Evolutionary conservation across 2,797 vertebrate species (phyloP).

Genomic region (Varecia variegata): DNA sequence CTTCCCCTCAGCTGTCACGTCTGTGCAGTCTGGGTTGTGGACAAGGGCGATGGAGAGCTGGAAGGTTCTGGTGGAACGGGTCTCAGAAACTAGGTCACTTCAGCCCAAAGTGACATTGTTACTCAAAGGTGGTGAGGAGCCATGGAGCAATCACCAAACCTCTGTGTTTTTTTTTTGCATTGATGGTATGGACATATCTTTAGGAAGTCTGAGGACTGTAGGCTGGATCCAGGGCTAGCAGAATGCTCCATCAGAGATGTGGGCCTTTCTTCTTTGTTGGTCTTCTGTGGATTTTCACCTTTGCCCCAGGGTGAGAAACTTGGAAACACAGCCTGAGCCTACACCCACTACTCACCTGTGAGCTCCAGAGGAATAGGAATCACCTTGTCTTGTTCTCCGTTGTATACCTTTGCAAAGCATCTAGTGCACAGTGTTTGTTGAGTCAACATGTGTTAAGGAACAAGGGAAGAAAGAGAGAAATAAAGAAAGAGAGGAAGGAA

Average conservation of each 20-base stretch:
- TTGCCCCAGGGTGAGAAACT: neutral
- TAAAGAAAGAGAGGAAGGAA: neutral
- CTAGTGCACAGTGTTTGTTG: neutral
- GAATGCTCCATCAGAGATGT: neutral
- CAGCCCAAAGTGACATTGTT: neutral
- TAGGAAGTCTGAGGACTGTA: neutral
- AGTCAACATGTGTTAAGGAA: neutral
- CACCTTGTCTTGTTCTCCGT: neutral
- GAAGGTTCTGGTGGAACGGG: constrained; percentile 1
- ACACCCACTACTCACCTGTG: neutral
- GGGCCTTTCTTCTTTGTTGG: neutral
- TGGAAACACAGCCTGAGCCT: neutral
- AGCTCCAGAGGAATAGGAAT: neutral
- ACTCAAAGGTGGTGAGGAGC: neutral
- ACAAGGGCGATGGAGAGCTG: constrained; percentile 8
- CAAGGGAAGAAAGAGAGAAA: neutral
- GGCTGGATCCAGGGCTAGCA: neutral
- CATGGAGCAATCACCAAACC: neutral
- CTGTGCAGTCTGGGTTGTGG: neutral
- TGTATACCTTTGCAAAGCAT: neutral
- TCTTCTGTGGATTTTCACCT: neutral
- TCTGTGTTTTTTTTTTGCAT: neutral
- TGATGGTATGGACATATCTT: neutral
- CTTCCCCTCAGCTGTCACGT: neutral
- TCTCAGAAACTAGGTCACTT: constrained; percentile 49